A percentile compares a stretch with the other conserved stretches of the same genome.
phyloP scores from a whole-genome alignment of 2,797 vertebrate genomes.

The Oophaga sylvatica region DNA sequence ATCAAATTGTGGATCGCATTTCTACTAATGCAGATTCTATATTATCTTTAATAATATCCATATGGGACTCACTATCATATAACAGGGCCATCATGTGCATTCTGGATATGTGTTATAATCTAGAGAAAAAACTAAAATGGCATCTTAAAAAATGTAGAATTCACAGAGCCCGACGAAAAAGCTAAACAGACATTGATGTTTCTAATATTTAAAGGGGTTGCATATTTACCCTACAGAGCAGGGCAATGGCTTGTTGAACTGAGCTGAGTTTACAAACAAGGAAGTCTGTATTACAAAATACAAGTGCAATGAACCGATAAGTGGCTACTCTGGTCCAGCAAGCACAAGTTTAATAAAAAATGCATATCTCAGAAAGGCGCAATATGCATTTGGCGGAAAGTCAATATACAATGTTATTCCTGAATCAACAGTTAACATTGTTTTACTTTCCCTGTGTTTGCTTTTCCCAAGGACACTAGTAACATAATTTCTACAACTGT shows the following conservation, averaged over 20 bases:
- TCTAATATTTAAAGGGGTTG: constrained; percentile 32
- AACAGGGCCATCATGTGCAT: background rate
- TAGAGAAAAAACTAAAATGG: background rate
- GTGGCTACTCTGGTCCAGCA: constrained; percentile 47
- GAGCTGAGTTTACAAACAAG: constrained; percentile 44
- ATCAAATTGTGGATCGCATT: background rate
- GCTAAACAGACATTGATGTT: constrained; percentile 16
- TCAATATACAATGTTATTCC: constrained; percentile 41
- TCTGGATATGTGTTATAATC: background rate
- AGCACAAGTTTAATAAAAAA: constrained; percentile 55
- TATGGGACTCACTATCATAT: background rate
- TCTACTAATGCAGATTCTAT: background rate
- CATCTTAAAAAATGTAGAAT: background rate
- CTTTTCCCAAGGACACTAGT: constrained; percentile 28
- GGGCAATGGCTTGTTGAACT: constrained; percentile 20
- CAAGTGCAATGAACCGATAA: constrained; percentile 46
- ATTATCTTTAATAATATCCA: too few relatives aligned
- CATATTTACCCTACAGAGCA: background rate
- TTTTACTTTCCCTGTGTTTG: constrained; percentile 30
- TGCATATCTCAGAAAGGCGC: constrained; percentile 42
- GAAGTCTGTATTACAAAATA: constrained; percentile 34
- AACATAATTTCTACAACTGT: constrained; percentile 23
- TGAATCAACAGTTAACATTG: constrained; percentile 48
- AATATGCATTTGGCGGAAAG: constrained; percentile 46
- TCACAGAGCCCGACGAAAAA: background rate